Conservation (phyloP, 2,113 vertebrate species). For the Callipepla californica region DNA sequence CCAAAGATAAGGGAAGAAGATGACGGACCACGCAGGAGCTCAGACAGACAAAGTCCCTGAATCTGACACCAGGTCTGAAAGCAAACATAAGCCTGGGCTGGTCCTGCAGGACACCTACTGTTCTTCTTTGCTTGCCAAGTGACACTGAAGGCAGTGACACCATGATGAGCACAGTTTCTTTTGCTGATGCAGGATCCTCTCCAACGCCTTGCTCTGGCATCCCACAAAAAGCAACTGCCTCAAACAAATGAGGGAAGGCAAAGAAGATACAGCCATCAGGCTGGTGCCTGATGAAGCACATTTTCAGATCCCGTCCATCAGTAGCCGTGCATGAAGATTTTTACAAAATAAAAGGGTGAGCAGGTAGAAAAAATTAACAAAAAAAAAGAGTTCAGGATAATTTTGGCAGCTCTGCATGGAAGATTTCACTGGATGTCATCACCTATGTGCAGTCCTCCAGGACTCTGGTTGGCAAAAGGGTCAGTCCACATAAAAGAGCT, state of each 20-base stretch:
- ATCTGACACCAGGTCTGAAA: neutral
- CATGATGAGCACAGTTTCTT: neutral
- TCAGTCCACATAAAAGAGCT: constrained; percentile 12
- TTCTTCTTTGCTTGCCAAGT: neutral
- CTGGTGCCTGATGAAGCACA: neutral
- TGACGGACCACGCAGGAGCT: neutral
- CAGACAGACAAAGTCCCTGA: neutral
- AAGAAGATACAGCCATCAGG: neutral
- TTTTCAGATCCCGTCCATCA: neutral
- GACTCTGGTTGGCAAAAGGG: neutral
- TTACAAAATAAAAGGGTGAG: neutral
- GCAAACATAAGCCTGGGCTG: neutral
- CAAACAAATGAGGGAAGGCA: neutral
- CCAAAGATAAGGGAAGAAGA: neutral
- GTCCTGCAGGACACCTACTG: neutral
- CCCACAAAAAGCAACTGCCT: neutral
- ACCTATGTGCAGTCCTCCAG: constrained; percentile 14
- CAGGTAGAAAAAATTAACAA: neutral
- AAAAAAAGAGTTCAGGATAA: neutral
- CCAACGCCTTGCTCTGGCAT: neutral
- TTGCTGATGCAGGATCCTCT: neutral
- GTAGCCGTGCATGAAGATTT: neutral
- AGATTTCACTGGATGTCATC: constrained; percentile 42
- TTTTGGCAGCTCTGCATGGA: neutral
- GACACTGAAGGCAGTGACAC: neutral